Evolutionary conservation across 2,113 vertebrate genomes (phyloP), one percentile per base, ranked within the genome.

Genomic region (Atractosteus spatula): DNA sequence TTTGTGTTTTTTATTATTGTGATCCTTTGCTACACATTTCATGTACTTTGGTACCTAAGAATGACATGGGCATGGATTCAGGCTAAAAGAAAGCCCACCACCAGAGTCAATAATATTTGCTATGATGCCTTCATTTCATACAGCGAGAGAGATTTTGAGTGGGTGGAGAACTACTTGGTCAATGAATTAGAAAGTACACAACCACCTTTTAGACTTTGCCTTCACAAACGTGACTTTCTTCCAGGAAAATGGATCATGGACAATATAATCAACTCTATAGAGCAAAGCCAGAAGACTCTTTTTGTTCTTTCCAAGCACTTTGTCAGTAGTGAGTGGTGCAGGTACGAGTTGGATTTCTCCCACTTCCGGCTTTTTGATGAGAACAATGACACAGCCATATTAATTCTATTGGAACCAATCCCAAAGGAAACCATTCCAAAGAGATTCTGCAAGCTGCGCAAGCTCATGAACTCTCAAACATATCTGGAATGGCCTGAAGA

Each of bases 301-400:
- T 97, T 97, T 59, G 81, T 98, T 79, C 89, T 97, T 2, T 97
- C 96, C 0, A 85, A 94, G 75, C 92, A 94, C 80, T 98, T 98
- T 17, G 93, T 98, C 56, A 87, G 69, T 73, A 97, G 95, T 0
- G 95, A 97, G 74, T 98, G 96, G 96, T 98, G 96, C 83, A 94
- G 92, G n/a, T 97, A 97, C 0, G 96, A 98, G 73, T 88, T 98
- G 83, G 94, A 98, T 82, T 97, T 95, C 85, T 96, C 94, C 0
- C 95, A 97, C 62, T 96, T 96, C 76, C 92, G 94, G 45, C 91
- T 98, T 67, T 93, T 96, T 2, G 93, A 96, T 0, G 94, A 95
- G 73, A 87, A 90, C 45, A 80, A 91, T 0, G 92, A 96, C 0
- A 78, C 89, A 0, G 92, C 79, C 0, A 91, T 98, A 57, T 81